Base-by-base conservation (phyloP, 2,113 vertebrate species). In the Hydropotes inermis region DNA sequence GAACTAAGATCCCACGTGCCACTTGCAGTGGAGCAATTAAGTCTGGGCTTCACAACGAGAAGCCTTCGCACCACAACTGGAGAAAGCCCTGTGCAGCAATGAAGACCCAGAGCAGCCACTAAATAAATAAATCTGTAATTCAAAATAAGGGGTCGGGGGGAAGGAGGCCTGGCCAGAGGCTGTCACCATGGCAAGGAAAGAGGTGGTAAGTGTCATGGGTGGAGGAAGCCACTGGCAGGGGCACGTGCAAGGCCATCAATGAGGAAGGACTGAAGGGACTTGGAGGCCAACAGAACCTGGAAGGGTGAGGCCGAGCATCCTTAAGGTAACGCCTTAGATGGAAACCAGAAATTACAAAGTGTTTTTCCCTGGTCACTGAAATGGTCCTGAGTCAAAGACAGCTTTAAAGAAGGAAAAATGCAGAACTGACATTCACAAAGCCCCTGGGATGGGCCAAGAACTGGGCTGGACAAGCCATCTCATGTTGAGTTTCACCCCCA, bases 401-500 rank as follows among this genome's bases (percentile, higher is more conserved):
- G 16, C 45, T 60, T 17, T 15, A 5, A 30, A 17, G 16, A 61
- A 52, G 58, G 57, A 2, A 30, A 60, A 19, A 30, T 11, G 25
- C 16, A 87, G 76, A 30, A 25, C 1, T 0, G 7, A 45, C 50
- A 30, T 28, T 3, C 28, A 28, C 3, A 74, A 60, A 85, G 50
- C 64, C 4, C 27, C 50, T 3, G 2, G 15, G 55, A 21, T 2
- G 7, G 0, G 6, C 47, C 0, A 0, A 23, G 30, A 57, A 16
- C 14, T 1, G 58, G 23, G 25, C 25, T 0, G 13, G n/a, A 11
- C 19, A 13, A 0, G 0, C 54, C 2, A 0, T 33, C 17, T 27
- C 70, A 0, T 0, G 15, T 7, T 7, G 8, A 14, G 17, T n/a
- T 13, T 30, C 30, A 1, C 50, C 5, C 12, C 9, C 2, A 2